These are phyloP conservation scores for Paratilapia polleni DNA, from an alignment of 2,113 vertebrate genomes.

Conservation along the genomic window DNA sequence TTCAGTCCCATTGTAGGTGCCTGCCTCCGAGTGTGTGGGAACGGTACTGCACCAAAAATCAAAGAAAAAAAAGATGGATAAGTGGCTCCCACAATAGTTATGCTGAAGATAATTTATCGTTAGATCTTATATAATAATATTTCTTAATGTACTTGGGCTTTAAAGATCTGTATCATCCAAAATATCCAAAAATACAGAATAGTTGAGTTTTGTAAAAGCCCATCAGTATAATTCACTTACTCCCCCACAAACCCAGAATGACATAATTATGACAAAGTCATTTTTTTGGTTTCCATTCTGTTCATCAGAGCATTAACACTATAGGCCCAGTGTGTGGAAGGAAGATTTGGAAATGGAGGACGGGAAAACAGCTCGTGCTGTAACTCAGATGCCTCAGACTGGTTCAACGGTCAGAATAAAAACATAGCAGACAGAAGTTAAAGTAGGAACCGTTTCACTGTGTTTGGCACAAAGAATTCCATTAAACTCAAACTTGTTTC, in stretches of 20 bases:
- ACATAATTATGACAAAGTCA: not conserved
- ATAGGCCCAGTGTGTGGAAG: too few species aligned
- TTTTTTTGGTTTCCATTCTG: too few species aligned
- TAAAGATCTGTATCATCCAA: fast-evolving
- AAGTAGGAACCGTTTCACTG: not conserved
- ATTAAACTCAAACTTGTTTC: not conserved
- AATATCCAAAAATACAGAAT: too few species aligned
- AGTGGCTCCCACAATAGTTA: too few species aligned
- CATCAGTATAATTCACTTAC: fast-evolving
- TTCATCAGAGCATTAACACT: too few species aligned
- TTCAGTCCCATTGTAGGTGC: not conserved
- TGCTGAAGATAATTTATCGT: not conserved
- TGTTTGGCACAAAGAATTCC: fast-evolving
- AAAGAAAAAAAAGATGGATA: too few species aligned
- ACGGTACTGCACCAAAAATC: not conserved
- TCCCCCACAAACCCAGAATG: not conserved
- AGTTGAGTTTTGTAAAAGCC: not conserved
- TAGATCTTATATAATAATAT: not conserved
- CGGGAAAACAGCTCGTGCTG: not conserved
- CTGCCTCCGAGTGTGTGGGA: not conserved
- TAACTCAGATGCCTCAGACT: not conserved
- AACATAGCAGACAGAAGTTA: too few species aligned
- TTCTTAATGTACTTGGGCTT: not conserved
- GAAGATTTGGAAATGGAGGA: not conserved
- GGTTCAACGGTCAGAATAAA: not conserved